These are phyloP conservation scores for Drosophila repleta DNA, from an alignment of 1,140 invertebrate genomes.

Conservation along the genomic window DNA sequence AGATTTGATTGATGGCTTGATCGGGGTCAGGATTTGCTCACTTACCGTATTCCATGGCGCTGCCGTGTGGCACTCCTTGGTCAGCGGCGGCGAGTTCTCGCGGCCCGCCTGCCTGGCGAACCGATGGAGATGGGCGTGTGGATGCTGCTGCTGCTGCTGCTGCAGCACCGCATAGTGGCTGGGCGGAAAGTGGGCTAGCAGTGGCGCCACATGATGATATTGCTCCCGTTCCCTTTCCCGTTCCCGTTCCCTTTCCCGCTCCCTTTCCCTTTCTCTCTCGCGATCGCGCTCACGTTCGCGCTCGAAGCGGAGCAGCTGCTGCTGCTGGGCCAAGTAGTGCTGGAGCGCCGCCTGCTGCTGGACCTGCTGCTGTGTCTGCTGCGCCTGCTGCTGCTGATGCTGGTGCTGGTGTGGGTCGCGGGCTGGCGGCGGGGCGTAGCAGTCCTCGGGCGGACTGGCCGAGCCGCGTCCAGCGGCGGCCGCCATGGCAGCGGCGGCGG, in stretches of 20 bases:
- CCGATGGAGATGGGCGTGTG: slow-evolving; percentile 32
- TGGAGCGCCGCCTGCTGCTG: slow-evolving; percentile 70
- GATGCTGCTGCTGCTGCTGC: slow-evolving; percentile 54
- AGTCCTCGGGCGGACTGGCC: slow-evolving; percentile 43
- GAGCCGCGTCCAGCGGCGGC: slow-evolving; percentile 44
- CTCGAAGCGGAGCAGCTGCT: slow-evolving; percentile 69
- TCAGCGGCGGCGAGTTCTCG: slow-evolving; percentile 31
- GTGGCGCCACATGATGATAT: slow-evolving; percentile 61
- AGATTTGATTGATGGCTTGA: neutral
- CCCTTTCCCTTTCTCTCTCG: slow-evolving; percentile 4
- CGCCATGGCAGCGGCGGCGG: slow-evolving; percentile 64
- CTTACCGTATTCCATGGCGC: slow-evolving; percentile 39
- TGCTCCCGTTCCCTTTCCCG: slow-evolving; percentile 25
- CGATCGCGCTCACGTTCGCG: slow-evolving; percentile 49
- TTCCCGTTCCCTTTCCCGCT: no score
- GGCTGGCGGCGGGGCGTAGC: slow-evolving; percentile 36
- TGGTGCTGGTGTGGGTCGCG: slow-evolving; percentile 45
- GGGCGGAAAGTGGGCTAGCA: slow-evolving; percentile 72
- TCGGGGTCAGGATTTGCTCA: neutral
- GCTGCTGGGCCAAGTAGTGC: slow-evolving; percentile 74
- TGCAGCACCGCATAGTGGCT: slow-evolving; percentile 65
- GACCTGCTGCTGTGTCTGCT: slow-evolving; percentile 48
- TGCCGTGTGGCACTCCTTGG: slow-evolving; percentile 29
- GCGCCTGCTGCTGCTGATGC: slow-evolving; percentile 17
- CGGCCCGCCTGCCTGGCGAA: slow-evolving; percentile 28